A percentile compares a stretch with the other conserved stretches of the same genome.
Evolutionary conservation across 2,797 vertebrate genomes (phyloP).

Genomic region (Enteromius mattozi): DNA sequence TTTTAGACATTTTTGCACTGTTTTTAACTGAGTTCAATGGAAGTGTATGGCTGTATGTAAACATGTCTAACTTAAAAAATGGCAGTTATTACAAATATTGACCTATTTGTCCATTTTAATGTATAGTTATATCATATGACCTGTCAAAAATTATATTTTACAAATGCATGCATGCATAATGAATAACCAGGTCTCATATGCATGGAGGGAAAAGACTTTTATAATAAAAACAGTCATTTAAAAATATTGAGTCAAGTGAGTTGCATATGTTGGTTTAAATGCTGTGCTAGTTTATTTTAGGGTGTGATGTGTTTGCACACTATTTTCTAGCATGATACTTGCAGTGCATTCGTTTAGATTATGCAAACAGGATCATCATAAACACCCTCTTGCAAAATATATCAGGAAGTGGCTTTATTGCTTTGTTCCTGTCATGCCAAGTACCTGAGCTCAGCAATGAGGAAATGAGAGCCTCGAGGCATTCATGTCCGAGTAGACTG

Average conservation of each 20-base stretch:
- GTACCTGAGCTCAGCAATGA: background rate
- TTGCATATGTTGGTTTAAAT: background rate
- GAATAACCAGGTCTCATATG: background rate
- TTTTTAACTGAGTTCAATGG: background rate
- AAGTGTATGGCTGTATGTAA: background rate
- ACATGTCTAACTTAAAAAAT: background rate
- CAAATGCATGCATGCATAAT: background rate
- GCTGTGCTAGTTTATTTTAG: background rate
- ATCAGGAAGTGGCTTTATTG: slow-evolving; percentile 2
- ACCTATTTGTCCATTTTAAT: background rate
- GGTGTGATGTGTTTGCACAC: background rate
- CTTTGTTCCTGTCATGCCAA: background rate
- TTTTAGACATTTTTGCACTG: slow-evolving; percentile 24
- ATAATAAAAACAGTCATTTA: background rate
- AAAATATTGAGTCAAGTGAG: too few species aligned
- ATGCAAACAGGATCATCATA: background rate
- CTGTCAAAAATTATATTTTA: background rate
- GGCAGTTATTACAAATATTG: background rate
- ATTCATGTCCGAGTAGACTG: background rate
- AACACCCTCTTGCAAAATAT: background rate
- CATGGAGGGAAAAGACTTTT: background rate
- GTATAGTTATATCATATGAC: background rate
- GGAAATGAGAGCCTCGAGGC: background rate
- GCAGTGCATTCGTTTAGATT: background rate
- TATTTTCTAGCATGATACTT: background rate